Conservation (phyloP, 1,140 invertebrate genomes). For the Hypsibius dujardini region DNA sequence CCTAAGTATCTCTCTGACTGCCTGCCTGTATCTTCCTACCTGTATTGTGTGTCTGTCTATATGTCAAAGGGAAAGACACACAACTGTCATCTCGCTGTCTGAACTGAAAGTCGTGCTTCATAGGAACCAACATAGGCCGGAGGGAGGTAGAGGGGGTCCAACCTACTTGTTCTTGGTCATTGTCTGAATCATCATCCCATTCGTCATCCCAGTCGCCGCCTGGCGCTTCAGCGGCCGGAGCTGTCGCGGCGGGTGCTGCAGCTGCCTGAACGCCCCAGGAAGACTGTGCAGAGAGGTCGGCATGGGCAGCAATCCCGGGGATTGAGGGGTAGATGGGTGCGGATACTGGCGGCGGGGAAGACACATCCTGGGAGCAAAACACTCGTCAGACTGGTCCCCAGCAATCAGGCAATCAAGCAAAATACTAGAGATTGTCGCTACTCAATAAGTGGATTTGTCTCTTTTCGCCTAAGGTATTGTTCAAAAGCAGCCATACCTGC, state of each 20-base stretch:
- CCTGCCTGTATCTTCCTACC: no score
- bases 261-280: slow-evolving; percentile 18
- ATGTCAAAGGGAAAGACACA: no score
- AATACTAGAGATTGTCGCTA: neutral
- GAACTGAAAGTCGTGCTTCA: no score
- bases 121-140: no score
- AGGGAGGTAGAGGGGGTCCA: no score
- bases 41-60: no score
- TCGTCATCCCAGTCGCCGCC: slow-evolving; percentile 61
- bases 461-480: neutral
- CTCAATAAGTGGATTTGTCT: neutral
- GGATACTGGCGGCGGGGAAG: neutral
- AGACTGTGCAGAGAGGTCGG: neutral
- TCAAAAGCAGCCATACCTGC: slow-evolving; percentile 16
- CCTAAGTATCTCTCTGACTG: no score
- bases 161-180: slow-evolving; percentile 28
- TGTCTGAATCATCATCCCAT: slow-evolving; percentile 71
- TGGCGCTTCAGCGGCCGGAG: slow-evolving; percentile 17
- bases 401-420: neutral
- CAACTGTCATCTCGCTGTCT: no score
- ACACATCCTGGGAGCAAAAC: neutral
- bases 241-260: slow-evolving; percentile 25
- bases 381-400: neutral
- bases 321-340: neutral
- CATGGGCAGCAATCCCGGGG: neutral